Conservation (phyloP, 1,140 invertebrate species). For the Drosophila bifasciata region DNA sequence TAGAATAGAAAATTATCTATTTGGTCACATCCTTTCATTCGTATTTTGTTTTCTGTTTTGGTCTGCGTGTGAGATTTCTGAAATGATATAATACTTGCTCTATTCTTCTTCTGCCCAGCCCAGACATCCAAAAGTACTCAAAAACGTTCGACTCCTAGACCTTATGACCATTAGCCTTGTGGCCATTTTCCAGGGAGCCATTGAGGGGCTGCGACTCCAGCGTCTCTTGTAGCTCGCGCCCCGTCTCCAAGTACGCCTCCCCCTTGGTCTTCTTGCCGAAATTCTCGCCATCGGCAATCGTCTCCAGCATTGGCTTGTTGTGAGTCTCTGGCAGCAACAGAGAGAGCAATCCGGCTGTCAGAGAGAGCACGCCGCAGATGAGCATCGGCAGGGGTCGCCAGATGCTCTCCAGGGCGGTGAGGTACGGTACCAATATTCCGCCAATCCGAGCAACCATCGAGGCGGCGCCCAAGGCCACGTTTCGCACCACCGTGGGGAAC, state of each 20-base stretch:
- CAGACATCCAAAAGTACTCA: neutral
- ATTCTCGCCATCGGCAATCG: slow-evolving; percentile 89
- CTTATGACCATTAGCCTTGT: slow-evolving; percentile 48
- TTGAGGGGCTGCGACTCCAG: slow-evolving; percentile 64
- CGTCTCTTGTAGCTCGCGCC: slow-evolving; percentile 38
- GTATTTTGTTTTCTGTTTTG: slow-evolving; percentile 52
- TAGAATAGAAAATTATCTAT: slow-evolving; percentile 25
- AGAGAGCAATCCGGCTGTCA: slow-evolving; percentile 88
- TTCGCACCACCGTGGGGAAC: slow-evolving; percentile 93
- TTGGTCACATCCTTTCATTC: slow-evolving; percentile 12
- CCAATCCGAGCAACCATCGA: slow-evolving; percentile 91
- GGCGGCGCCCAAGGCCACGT: slow-evolving; percentile 90
- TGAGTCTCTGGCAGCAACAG: slow-evolving; percentile 91
- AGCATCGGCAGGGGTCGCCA: slow-evolving; percentile 89
- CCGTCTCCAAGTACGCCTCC: slow-evolving; percentile 60
- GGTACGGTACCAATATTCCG: slow-evolving; percentile 90
- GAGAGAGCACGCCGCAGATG: slow-evolving; percentile 88
- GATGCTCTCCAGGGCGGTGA: slow-evolving; percentile 87
- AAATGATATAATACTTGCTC: slow-evolving; percentile 74
- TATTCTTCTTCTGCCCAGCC: slow-evolving; percentile 34
- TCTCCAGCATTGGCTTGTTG: slow-evolving; percentile 90
- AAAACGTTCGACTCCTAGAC: slow-evolving; percentile 29
- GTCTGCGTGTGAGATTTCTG: slow-evolving; percentile 65
- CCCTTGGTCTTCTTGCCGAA: slow-evolving; percentile 85
- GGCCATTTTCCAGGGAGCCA: slow-evolving; percentile 25